A percentile compares a stretch with the other conserved stretches of the same genome.
Conservation (phyloP, 2,113 vertebrate species). For the Campylorhamphus procurvoides region DNA sequence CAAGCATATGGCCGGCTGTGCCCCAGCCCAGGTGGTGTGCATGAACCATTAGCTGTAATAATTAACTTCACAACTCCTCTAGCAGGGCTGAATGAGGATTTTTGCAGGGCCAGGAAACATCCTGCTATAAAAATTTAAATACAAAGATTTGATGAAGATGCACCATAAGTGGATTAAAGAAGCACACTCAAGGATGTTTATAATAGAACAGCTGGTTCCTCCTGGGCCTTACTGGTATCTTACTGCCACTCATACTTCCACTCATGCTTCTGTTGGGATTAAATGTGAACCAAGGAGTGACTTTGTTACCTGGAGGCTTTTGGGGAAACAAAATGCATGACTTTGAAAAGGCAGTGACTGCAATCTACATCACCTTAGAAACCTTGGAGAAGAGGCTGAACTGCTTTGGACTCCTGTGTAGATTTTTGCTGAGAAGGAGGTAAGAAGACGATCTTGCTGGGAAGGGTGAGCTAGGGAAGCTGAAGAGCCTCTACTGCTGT, state of each 20-base stretch:
- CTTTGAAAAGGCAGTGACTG: neutral
- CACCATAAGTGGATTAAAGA: neutral
- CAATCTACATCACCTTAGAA: neutral
- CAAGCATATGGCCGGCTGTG: neutral
- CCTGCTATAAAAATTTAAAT: neutral
- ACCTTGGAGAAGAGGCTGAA: neutral
- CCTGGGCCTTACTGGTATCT: neutral
- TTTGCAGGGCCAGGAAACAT: neutral
- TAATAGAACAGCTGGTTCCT: neutral
- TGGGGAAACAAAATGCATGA: neutral
- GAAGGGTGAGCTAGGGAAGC: neutral
- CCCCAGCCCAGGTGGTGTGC: neutral
- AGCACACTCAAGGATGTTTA: neutral
- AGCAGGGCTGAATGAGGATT: neutral
- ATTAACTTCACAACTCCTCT: neutral
- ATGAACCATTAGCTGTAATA: neutral
- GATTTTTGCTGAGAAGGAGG: neutral
- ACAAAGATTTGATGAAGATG: neutral
- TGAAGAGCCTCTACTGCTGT: neutral
- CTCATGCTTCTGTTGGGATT: neutral
- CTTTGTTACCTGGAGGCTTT: neutral
- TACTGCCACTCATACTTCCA: neutral
- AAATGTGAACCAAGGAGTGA: neutral
- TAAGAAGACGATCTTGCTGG: neutral
- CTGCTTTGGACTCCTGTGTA: neutral